A percentile compares a stretch with the other conserved stretches of the same genome.
phyloP scores from a whole-genome alignment of 2,888 invertebrate genomes.

The Unio delphinus region DNA sequence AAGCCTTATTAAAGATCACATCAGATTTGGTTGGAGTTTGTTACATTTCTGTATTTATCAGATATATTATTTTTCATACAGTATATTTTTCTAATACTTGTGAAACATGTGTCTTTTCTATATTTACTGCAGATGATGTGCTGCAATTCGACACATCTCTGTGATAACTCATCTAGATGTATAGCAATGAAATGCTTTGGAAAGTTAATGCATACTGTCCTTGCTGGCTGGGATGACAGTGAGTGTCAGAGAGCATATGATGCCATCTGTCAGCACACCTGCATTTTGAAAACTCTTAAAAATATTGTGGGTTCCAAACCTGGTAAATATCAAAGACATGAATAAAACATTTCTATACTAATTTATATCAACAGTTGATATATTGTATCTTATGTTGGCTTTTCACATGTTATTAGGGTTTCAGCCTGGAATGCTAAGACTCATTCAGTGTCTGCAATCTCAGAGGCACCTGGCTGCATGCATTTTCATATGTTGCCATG shows the following conservation, averaged over 20 bases:
- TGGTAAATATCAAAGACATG: conserved; percentile 42
- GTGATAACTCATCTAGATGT: conserved; percentile 56
- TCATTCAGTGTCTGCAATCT: no score
- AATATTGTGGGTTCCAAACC: conserved; percentile 60
- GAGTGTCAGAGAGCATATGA: conserved; percentile 68
- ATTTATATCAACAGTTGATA: no score
- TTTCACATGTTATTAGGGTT: no score
- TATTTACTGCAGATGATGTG: conserved; percentile 45
- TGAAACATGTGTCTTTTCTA: not conserved
- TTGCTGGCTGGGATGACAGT: conserved; percentile 71
- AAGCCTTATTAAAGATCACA: no score
- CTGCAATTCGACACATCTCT: conserved; percentile 40
- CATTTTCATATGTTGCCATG: no score
- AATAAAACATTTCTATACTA: no score
- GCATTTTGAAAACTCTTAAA: conserved; percentile 59
- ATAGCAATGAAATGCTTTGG: conserved; percentile 67
- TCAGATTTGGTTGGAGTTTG: not conserved
- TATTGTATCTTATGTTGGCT: no score
- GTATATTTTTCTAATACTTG: not conserved
- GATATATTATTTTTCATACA: not conserved
- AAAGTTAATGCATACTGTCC: conserved; percentile 68
- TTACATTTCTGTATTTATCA: not conserved
- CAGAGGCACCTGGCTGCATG: no score
- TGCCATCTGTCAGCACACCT: conserved; percentile 56
- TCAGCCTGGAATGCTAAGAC: no score